phyloP scores from a whole-genome alignment of 2,888 invertebrate genomes.

The Hirtodrosophila alboralis region DNA sequence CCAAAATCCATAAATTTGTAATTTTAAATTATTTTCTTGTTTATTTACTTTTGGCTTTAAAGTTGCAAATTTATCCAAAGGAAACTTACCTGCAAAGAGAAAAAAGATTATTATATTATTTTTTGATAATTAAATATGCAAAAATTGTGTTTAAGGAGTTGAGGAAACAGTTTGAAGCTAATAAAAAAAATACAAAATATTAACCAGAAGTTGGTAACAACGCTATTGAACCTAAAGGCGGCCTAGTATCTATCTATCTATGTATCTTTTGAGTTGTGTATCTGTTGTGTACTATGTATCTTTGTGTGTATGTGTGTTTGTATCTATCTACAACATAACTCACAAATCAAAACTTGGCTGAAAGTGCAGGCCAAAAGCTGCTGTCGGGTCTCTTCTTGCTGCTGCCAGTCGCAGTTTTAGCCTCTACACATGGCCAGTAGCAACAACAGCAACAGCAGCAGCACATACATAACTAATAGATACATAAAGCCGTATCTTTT shows the following conservation, averaged over 20 bases:
- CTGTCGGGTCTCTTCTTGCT: conserved; percentile 22
- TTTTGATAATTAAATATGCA: conserved; percentile 7
- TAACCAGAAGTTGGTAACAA: too few relatives aligned
- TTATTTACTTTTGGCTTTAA: too few relatives aligned
- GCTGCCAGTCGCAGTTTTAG: conserved; percentile 39
- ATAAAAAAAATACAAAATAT: too few relatives aligned
- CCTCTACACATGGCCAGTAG: conserved; percentile 51
- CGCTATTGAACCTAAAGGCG: too few relatives aligned
- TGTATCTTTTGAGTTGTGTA: too few relatives aligned
- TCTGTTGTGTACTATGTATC: conserved; percentile 6
- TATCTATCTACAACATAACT: conserved; percentile 59
- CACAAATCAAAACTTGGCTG: conserved; percentile 75
- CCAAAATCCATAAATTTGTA: too few relatives aligned
- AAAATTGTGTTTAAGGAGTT: conserved; percentile 16
- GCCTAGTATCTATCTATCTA: too few relatives aligned
- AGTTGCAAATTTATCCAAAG: too few relatives aligned
- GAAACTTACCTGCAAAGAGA: conserved; percentile 48
- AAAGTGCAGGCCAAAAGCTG: conserved; percentile 46
- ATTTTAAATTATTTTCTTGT: too few relatives aligned
- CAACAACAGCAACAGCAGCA: conserved; percentile 35
- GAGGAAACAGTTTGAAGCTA: too few relatives aligned
- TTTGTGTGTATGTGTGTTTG: conserved; percentile 13
- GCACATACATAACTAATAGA: conserved; percentile 80
- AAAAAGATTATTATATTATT: conserved; percentile 2
- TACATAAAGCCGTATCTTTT: conserved; percentile 78